Evolutionary conservation across 2,797 vertebrate species (phyloP).

Genomic region (Coregonus ussuriensis): DNA sequence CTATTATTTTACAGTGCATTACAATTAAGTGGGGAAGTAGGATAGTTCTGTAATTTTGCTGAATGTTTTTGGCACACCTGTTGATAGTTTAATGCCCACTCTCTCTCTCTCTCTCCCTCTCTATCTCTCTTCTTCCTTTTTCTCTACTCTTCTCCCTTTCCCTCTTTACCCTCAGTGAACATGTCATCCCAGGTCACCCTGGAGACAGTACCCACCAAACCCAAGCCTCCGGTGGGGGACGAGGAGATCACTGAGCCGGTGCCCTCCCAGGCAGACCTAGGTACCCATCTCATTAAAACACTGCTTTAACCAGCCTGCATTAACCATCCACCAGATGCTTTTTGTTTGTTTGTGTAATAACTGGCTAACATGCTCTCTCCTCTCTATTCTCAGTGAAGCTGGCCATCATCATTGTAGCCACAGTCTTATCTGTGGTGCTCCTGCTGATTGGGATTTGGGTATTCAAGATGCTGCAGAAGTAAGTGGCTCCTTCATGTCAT

Average conservation of each 20-base stretch:
- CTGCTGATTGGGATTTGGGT: conserved; percentile 67
- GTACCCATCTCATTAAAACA: conserved; percentile 23
- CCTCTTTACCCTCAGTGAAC: conserved; percentile 17
- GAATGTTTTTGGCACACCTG: background rate
- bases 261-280: conserved; percentile 42
- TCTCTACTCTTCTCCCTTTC: background rate
- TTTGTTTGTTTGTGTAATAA: background rate
- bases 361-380: conserved; percentile 4
- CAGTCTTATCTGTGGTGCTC: conserved; percentile 62
- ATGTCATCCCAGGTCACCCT: conserved; percentile 4
- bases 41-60: background rate
- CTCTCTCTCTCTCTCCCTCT: background rate
- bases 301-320: background rate
- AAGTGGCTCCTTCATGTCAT: conserved; percentile 37
- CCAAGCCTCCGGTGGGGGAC: background rate
- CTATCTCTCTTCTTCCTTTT: background rate
- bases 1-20: background rate
- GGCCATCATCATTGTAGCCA: conserved; percentile 63
- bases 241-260: conserved; percentile 31
- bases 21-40: background rate
- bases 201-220: conserved; percentile 20
- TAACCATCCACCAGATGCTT: too few relatives aligned
- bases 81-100: background rate
- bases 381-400: conserved; percentile 67
- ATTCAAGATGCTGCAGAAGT: conserved; percentile 70